Percentiles rank a stretch among this genome's conserved stretches.
These are phyloP conservation scores for Cenopis cana DNA, from an alignment of 2,888 invertebrate species.

Conservation along the genomic window DNA sequence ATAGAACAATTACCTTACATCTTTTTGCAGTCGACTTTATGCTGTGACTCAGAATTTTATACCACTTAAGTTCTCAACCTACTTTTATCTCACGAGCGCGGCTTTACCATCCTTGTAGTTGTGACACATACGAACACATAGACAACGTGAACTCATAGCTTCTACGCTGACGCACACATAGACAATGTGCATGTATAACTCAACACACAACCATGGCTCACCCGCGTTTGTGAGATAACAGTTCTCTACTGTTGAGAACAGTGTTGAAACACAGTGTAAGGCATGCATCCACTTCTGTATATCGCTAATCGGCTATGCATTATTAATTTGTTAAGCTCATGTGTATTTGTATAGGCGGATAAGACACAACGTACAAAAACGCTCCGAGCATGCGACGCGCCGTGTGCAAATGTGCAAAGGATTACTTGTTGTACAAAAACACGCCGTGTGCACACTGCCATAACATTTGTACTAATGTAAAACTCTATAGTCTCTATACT, in stretches of 20 bases:
- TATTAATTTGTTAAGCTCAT: slow-evolving; percentile 34
- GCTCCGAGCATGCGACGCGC: background rate
- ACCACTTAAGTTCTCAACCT: no score
- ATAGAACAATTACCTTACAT: no score
- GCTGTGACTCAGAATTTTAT: background rate
- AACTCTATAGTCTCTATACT: slow-evolving; percentile 9
- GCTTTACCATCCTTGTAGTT: no score
- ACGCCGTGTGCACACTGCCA: background rate
- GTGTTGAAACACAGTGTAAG: background rate
- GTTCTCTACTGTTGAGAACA: background rate
- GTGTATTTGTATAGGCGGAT: slow-evolving; percentile 35
- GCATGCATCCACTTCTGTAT: background rate
- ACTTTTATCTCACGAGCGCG: no score
- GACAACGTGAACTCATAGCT: no score
- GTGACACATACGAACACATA: no score
- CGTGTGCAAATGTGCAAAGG: background rate
- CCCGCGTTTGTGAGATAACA: no score
- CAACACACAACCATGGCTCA: no score
- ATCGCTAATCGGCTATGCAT: slow-evolving; percentile 29
- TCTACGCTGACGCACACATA: no score
- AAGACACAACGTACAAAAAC: slow-evolving; percentile 1
- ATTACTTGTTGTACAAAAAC: background rate
- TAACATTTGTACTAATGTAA: background rate
- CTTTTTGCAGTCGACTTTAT: no score
- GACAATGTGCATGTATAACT: no score